Evolutionary conservation across 2,797 vertebrate genomes (phyloP).

Genomic region (Periophthalmus magnuspinnatus): DNA sequence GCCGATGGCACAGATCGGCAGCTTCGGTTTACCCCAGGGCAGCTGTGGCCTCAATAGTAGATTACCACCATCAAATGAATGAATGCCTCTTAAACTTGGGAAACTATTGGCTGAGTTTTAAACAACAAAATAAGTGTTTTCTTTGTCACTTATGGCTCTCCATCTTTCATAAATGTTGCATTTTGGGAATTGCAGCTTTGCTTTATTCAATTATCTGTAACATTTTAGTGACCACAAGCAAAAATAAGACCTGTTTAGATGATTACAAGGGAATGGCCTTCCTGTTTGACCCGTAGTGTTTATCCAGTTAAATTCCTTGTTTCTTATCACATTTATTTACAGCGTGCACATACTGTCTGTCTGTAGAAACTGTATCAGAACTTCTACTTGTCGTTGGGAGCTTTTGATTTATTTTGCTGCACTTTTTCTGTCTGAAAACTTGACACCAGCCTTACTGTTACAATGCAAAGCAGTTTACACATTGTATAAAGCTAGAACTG

Average conservation of each 20-base stretch:
- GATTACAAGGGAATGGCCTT: constrained; percentile 18
- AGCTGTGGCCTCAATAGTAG: too few relatives aligned
- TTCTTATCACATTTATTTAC: constrained; percentile 19
- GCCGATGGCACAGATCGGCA: too few relatives aligned
- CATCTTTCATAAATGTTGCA: background rate
- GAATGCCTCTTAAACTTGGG: constrained; percentile 3
- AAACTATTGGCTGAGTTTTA: constrained; percentile 1
- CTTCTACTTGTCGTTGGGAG: constrained; percentile 13
- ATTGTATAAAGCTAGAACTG: constrained; percentile 10
- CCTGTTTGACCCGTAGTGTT: constrained; percentile 33
- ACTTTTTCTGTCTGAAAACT: constrained; percentile 45
- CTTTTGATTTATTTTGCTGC: constrained; percentile 36
- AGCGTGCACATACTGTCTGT: background rate
- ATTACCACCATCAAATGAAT: too few relatives aligned
- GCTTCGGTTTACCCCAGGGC: too few relatives aligned
- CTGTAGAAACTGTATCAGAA: constrained; percentile 2
- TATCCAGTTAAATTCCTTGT: constrained; percentile 27
- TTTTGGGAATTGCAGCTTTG: constrained; percentile 9
- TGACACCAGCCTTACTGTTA: constrained; percentile 28
- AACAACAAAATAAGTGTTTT: constrained; percentile 53
- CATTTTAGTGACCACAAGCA: constrained; percentile 1
- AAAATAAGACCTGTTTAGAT: constrained; percentile 13
- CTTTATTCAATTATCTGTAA: constrained; percentile 9
- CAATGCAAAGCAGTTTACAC: constrained; percentile 23
- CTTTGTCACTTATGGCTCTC: constrained; percentile 45